Evolutionary conservation across 2,888 invertebrate species (phyloP), one percentile per base, ranked within the genome.

Genomic region (Caenorhabditis imperialis): DNA sequence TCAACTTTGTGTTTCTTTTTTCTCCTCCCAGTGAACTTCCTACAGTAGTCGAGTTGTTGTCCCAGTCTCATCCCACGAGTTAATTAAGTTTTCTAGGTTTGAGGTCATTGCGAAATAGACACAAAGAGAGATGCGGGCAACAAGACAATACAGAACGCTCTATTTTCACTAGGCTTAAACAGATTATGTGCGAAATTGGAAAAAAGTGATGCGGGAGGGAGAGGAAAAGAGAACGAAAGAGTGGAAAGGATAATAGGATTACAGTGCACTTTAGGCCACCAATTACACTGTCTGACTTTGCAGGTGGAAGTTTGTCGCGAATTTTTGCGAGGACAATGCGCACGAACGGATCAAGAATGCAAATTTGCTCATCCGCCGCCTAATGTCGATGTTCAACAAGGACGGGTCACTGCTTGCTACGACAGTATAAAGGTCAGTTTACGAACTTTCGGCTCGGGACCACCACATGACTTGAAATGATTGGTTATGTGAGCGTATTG

Each of bases 381-480:
- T 88, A 97, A 98, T 91, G 98, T 99, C 88, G 99, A 99, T 91
- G 96, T 99, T 89, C 98, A 98, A 92, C 99, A 98, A 91, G 99
- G 99, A 90, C 93, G 97, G 89, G 99, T 99, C 89, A 98, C 97
- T 88, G 99, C 99, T 88, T 99, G 99, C 92, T 99, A 98, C 92
- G 99, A 99, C 92, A 97, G 96, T 91, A 98, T 99, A 91, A 99
- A 99, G 96, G 99, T 99, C 91, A n/a, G 77, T 42, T 53, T 47
- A 40, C 48, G 44, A 44, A 42, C 40, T 16, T 7, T 30, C 10
- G 30, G 30, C 10, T 30, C 10, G 45, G 23, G 6, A 4, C 5
- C 7, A 35, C 47, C 53, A 51, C 42, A 70, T 70, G 50, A 45
- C 23, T 23, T 18, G 10, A 22, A 18, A 30, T 48, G 30, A 61